Evolutionary conservation across 2,797 vertebrate species (phyloP), one percentile per base, ranked within the genome.

Genomic region (Ataeniobius toweri): DNA sequence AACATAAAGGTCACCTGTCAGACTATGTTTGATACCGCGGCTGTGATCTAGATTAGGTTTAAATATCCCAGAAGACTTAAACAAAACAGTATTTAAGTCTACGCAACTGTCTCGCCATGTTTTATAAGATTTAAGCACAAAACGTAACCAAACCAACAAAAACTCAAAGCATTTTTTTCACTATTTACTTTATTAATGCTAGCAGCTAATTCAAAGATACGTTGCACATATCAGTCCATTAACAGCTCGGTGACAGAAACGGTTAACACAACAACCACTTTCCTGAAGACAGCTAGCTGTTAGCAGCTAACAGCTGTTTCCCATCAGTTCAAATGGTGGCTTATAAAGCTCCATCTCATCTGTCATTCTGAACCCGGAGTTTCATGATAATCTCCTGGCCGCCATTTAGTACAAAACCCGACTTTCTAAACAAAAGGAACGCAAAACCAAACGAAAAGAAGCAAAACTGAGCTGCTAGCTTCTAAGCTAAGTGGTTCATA

Each of bases 301-400:
- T 51, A 10, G 51, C 71, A 6, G n/a, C 48, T 26, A 44, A 44
- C 55, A 46, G 56, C 72, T 44, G 31, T 46, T 68, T 18, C 39
- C 8, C 20, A 20, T 53, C 51, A 55, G 63, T 36, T 46, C 67
- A 22, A 14, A 22, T n/a, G 24, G n/a, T n/a, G 56, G 56, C 56
- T 4, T 16, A 10, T 41, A 77, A 58, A 36, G 67, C 58, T 72
- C 28, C 74, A 0, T 46, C 86, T 92, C 83, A 96, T 96, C 96
- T 94, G 91, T 96, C 95, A 96, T 93, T 87, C 87, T 95, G 94
- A 92, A 92, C 76, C 78, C 96, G 92, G 81, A 93, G 94, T 95
- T 96, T 96, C 96, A 96, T 95, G 87, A 74, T 90, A 94, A 88
- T 51, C 78, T 70, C 5, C 65, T n/a, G 75, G 77, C 89, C 89